A percentile compares a stretch with the other conserved stretches of the same genome.
Conservation (phyloP, 2,888 invertebrate genomes). For the Dasysyrphus tricinctus region DNA sequence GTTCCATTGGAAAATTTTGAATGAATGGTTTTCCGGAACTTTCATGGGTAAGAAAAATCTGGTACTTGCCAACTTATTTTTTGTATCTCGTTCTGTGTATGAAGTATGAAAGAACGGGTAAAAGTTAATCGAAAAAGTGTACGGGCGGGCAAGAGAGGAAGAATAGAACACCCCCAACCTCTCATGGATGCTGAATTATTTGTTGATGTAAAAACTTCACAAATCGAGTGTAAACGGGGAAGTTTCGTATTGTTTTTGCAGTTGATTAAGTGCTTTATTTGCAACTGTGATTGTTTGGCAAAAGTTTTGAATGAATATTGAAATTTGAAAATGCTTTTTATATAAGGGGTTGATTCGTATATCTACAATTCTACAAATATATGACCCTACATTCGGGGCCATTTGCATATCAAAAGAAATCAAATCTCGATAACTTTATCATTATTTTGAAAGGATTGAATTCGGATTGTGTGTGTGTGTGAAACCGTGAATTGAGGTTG, state of each 20-base stretch:
- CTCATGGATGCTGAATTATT: conserved; percentile 25
- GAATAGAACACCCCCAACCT: neutral
- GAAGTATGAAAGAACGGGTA: conserved; percentile 16
- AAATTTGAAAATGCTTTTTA: conserved; percentile 35
- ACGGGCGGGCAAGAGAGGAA: neutral
- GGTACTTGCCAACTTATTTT: conserved; percentile 38
- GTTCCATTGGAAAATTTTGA: conserved; percentile 47
- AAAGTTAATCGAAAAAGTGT: conserved; percentile 53
- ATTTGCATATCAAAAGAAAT: conserved; percentile 45
- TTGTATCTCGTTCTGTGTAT: neutral
- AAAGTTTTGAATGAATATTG: conserved; percentile 68
- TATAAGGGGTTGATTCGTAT: neutral
- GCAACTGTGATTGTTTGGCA: conserved; percentile 67
- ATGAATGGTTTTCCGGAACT: conserved; percentile 58
- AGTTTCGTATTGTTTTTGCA: conserved; percentile 68
- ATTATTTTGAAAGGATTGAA: conserved; percentile 29
- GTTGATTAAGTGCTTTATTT: conserved; percentile 75
- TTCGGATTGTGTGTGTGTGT: neutral
- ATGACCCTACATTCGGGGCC: neutral
- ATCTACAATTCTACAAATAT: neutral
- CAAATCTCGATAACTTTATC: conserved; percentile 50
- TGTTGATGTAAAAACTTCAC: conserved; percentile 73
- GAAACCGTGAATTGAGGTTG: neutral
- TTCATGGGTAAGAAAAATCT: conserved; percentile 37
- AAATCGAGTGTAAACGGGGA: conserved; percentile 66